Evolutionary conservation across 2,888 invertebrate species (phyloP), one percentile per base, ranked within the genome.

Genomic region (Cephus nigrinus): DNA sequence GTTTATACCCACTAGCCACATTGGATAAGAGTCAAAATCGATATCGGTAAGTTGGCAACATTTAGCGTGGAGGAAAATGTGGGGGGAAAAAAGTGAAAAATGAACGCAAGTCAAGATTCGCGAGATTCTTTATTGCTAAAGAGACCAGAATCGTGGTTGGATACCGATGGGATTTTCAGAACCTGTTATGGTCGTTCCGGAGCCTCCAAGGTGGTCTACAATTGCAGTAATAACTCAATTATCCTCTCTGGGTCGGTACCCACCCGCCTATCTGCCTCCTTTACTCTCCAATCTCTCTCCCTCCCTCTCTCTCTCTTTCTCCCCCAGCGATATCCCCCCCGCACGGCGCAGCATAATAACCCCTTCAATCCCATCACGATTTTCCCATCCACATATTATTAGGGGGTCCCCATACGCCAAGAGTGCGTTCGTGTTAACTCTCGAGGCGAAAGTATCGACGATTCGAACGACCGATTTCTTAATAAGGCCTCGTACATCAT

Each of bases 191-290:
- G 89, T 87, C 89, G 90, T 89, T 89, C 88, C 87, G 87, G 86
- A 87, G 88, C 89, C 90, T 88, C 91, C 91, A 91, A 91, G 91
- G 91, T 91, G 91, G 91, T 91, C 91, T 91, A 91, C 91, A 91
- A 91, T 91, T 91, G 91, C 91, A 91, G 91, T 91, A 91, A 91
- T 91, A 91, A 91, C 91, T 91, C 91, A 91, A 91, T 91, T 91
- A 91, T 91, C 91, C 90, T 91, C 91, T 90, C 87, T 86, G 88
- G 88, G 40, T 40, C 40, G 88, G 81, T 86, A 84, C 87, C 89
- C 89, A 89, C 88, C 90, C 90, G 88, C 91, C 91, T 91, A 91
- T 91, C 90, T 88, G 89, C 89, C 89, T 91, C 90, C 89, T 90
- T 90, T 89, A 88, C 90, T 91, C 90, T 90, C 88, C 88, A 90